Percentiles rank a stretch among this genome's conserved stretches.
Conservation (phyloP, 2,888 invertebrate genomes). For the Atethmia centrago region DNA sequence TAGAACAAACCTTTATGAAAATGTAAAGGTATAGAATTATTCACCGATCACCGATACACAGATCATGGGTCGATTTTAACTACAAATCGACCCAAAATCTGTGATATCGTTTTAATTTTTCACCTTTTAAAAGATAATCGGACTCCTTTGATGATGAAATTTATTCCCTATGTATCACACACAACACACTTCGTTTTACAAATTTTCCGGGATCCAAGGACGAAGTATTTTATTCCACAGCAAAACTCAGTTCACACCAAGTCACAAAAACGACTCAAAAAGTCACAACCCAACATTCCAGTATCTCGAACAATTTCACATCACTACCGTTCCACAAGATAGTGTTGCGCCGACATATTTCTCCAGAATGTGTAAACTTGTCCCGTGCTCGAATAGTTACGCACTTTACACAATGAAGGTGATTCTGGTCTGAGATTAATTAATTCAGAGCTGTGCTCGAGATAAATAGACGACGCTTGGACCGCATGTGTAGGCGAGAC, state of each 20-base stretch:
- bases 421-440: slow-evolving; percentile 68
- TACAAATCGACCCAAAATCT: too few species aligned
- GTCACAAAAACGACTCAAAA: slow-evolving; percentile 15
- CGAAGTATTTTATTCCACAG: background rate
- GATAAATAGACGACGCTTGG: slow-evolving; percentile 57
- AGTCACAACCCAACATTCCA: background rate
- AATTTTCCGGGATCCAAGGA: background rate
- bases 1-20: too few species aligned
- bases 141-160: background rate
- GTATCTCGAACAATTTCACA: slow-evolving; percentile 24
- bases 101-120: background rate
- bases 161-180: background rate
- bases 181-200: background rate
- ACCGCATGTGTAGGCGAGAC: slow-evolving; percentile 52
- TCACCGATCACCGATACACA: too few species aligned
- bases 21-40: background rate
- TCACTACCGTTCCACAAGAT: slow-evolving; percentile 49
- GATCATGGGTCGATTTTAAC: background rate
- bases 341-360: slow-evolving; percentile 62
- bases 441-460: slow-evolving; percentile 63
- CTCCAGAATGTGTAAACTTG: slow-evolving; percentile 67
- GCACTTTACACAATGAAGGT: slow-evolving; percentile 68
- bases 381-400: slow-evolving; percentile 66
- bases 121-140: background rate
- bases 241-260: background rate